Percentiles rank a stretch among this genome's conserved stretches.
Conservation (phyloP, 30 jellyfish, hydroid and myxozoan genomes). For the Chrysaora quinquecirrha region DNA sequence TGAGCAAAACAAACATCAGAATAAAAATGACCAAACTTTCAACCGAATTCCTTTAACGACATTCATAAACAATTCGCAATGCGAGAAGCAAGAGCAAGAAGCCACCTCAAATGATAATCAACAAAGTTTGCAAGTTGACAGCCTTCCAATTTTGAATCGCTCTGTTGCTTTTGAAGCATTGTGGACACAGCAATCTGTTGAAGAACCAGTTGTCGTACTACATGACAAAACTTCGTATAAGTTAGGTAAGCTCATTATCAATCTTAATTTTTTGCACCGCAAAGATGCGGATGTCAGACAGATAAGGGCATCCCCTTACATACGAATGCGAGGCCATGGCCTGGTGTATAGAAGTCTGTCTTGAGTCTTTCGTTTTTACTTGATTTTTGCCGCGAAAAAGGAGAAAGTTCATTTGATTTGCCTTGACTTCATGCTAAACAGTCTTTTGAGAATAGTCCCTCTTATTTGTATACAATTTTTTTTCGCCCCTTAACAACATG, state of each 20-base stretch:
- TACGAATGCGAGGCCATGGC: no score
- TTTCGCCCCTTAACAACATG: no score
- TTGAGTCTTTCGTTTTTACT: no score
- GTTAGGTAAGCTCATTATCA: slow-evolving; percentile 69
- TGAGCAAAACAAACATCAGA: not conserved
- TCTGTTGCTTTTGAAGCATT: slow-evolving; percentile 87
- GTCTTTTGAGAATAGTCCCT: no score
- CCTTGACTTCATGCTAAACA: no score
- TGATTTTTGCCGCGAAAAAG: no score
- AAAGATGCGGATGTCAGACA: no score
- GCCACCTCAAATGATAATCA: not conserved
- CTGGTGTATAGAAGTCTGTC: no score
- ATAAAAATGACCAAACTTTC: not conserved
- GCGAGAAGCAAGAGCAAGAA: not conserved
- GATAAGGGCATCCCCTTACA: no score
- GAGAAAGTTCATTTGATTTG: no score
- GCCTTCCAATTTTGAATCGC: slow-evolving; percentile 35
- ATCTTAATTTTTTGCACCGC: no score
- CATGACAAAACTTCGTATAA: slow-evolving; percentile 46
- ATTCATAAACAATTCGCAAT: not conserved
- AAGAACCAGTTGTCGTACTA: slow-evolving; percentile 69
- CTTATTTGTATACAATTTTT: no score
- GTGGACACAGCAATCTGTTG: slow-evolving; percentile 95
- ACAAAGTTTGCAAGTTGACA: not conserved
- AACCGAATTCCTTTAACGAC: slow-evolving; percentile 43